These are phyloP conservation scores for Ciconia nigra DNA, from an alignment of 2,797 vertebrate genomes.

Conservation along the genomic window DNA sequence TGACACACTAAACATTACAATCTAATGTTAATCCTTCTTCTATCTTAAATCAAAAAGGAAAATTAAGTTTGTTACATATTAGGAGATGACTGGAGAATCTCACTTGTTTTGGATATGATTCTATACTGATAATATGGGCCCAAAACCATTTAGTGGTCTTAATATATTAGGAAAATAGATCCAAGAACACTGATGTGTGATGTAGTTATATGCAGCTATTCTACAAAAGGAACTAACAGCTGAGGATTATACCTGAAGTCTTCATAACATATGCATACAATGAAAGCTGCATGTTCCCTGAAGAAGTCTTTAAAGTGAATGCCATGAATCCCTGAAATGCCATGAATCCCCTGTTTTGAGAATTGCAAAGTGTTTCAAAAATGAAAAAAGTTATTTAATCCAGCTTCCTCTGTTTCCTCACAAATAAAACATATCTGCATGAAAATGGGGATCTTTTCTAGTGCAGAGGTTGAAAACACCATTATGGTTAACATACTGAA, in stretches of 20 bases:
- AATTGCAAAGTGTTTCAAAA: background rate
- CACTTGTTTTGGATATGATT: background rate
- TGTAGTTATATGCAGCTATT: background rate
- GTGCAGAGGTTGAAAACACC: background rate
- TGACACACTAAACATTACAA: background rate
- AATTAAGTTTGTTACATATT: background rate
- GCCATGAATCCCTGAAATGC: no score
- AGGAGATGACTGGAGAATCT: background rate
- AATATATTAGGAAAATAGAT: background rate
- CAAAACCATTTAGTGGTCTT: background rate
- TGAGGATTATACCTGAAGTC: background rate
- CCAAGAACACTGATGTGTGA: background rate
- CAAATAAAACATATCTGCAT: background rate
- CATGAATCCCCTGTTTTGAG: background rate
- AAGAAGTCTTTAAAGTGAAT: background rate
- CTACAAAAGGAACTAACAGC: background rate
- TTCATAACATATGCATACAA: background rate
- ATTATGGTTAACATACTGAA: background rate
- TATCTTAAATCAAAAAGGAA: background rate
- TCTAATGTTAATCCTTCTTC: background rate
- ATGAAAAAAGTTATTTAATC: fast-evolving
- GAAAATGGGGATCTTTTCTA: background rate
- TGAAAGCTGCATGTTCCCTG: background rate
- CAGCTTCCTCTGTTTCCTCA: background rate
- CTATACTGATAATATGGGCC: background rate